These are phyloP conservation scores for Diuraphis noxia DNA, from an alignment of 1,140 invertebrate genomes.

Conservation along the genomic window DNA sequence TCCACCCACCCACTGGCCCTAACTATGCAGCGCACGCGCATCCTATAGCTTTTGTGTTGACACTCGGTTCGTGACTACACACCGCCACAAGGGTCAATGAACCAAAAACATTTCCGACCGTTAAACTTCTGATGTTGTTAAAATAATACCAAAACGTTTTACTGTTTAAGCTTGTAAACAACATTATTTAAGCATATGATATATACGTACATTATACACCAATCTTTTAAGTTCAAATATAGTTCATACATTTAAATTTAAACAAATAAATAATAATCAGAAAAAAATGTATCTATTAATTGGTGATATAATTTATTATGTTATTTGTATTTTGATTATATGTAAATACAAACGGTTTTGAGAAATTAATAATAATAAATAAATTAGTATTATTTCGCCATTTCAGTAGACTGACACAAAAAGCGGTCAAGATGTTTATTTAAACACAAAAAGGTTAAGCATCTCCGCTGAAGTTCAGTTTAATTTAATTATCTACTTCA, in stretches of 20 bases:
- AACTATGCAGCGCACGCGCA: constrained; percentile 20
- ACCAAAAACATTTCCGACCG: constrained; percentile 31
- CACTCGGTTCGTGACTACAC: constrained; percentile 43
- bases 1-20: neutral
- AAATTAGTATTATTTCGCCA: neutral
- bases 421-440: neutral
- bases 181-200: neutral
- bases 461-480: neutral
- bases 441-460: neutral
- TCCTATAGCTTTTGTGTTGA: constrained; percentile 41
- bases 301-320: neutral
- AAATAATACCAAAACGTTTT: constrained; percentile 3
- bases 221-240: neutral
- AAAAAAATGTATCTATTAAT: neutral
- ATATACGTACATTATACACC: neutral
- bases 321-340: neutral
- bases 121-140: constrained; percentile 32
- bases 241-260: neutral
- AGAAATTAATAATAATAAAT: neutral
- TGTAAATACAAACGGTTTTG: neutral
- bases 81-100: constrained; percentile 35
- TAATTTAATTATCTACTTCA: constrained; percentile 20
- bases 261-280: neutral
- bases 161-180: neutral
- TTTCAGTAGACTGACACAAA: neutral